Evolutionary conservation across 2,888 invertebrate genomes (phyloP), one percentile per base, ranked within the genome.

Genomic region (Augiades crinisus): DNA sequence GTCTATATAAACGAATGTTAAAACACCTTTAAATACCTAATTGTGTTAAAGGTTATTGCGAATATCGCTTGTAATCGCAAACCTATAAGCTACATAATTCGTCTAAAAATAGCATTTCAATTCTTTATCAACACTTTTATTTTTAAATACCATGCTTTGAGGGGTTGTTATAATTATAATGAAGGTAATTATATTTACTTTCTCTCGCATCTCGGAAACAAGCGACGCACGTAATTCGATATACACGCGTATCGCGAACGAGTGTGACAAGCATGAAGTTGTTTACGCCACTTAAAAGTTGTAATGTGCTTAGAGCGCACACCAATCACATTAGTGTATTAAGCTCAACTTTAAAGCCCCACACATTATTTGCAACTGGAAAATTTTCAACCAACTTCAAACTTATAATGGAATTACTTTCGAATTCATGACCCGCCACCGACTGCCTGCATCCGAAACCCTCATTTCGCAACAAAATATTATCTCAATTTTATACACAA

Each of bases 341-440:
- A 67, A 63, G 66, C 57, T 60, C 57, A 78, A 78, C 72, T 80
- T 81, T 72, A 65, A 67, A 72, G 67, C 68, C 56, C 47, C 55
- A 61, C 67, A 58, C 67, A 73, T 81, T 78, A 81, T 81, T 79
- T 79, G 75, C 67, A 67, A 75, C 74, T 72, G 65, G 65, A 68
- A 75, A 77, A 78, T 76, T 71, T 75, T 69, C 68, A 62, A 72
- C 72, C 67, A 63, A 72, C 75, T 70, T 57, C 57, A 61, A 82
- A 84, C 77, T 85, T 82, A 75, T 82, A 85, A 86, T 86, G 79
- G 79, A 81, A 82, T 82, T 80, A 78, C 78, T 83, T 81, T 75
- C 67, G 71, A 81, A 82, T 83, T 81, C 78, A 80, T 75, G 70
- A 52, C 65, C 67, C 44, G 31, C 37, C 34, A 58, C 65, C 61